These are phyloP conservation scores for Silurus asotus DNA, from an alignment of 2,113 vertebrate genomes.

Conservation along the genomic window DNA sequence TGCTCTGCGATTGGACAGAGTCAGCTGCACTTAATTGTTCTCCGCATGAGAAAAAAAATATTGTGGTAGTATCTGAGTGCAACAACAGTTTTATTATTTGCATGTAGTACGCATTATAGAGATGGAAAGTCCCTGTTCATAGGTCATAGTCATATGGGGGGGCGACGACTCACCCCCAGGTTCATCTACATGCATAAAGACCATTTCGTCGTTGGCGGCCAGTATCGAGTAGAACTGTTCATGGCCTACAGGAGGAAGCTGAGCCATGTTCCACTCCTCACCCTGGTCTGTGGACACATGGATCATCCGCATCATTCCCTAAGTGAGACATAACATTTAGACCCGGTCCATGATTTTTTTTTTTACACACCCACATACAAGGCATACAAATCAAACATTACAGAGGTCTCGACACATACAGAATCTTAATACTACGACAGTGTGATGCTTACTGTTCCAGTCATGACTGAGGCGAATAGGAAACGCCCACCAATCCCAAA, in stretches of 20 bases:
- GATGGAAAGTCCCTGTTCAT: not conserved
- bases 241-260: slow-evolving; percentile 88
- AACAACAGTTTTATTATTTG: not conserved
- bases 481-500: slow-evolving; percentile 89
- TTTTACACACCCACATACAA: not conserved
- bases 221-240: slow-evolving; percentile 95
- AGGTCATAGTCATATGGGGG: not conserved
- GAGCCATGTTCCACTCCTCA: slow-evolving; percentile 88
- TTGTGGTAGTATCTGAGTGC: not conserved
- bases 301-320: slow-evolving; percentile 82
- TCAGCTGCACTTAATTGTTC: not conserved
- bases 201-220: slow-evolving; percentile 87
- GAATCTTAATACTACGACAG: not conserved
- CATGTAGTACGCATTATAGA: not conserved
- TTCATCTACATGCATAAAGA: slow-evolving; percentile 95
- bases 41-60: not conserved
- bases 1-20: not conserved
- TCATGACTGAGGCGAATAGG: slow-evolving; percentile 91
- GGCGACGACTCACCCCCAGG: slow-evolving; percentile 77
- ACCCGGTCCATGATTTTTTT: not conserved
- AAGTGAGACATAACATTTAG: slow-evolving; percentile 32
- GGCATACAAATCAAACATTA: not conserved
- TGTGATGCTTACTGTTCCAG: slow-evolving; percentile 75
- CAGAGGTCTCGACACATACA: not conserved
- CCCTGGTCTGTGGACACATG: slow-evolving; percentile 87